Percentiles rank a stretch among this genome's conserved stretches.
These are phyloP conservation scores for Epirrhoe tristata DNA, from an alignment of 2,888 invertebrate species.

Conservation along the genomic window DNA sequence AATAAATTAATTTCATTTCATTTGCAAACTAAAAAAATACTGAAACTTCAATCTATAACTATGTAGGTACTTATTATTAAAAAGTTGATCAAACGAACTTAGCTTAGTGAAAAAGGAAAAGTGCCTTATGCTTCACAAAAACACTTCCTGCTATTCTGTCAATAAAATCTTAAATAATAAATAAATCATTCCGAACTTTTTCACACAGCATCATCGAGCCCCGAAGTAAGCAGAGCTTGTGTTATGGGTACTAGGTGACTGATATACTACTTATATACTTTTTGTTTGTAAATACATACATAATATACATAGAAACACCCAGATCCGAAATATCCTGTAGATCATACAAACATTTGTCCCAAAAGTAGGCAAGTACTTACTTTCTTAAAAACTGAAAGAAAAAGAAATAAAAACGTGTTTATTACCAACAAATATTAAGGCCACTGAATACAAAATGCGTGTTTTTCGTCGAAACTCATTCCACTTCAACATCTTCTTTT, in stretches of 20 bases:
- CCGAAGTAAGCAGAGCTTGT: too few relatives aligned
- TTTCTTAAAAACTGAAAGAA: constrained; percentile 23
- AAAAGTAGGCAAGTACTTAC: constrained; percentile 13
- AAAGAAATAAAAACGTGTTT: constrained; percentile 36
- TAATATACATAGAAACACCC: too few relatives aligned
- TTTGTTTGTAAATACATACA: too few relatives aligned
- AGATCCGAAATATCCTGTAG: too few relatives aligned
- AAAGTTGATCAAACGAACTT: neutral
- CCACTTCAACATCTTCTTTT: constrained; percentile 71
- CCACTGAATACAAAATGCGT: constrained; percentile 61
- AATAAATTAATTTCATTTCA: too few relatives aligned
- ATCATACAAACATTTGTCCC: too few relatives aligned
- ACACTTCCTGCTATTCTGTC: neutral
- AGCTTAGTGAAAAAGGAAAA: neutral
- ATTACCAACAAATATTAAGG: constrained; percentile 47
- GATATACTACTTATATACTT: too few relatives aligned
- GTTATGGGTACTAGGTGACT: too few relatives aligned
- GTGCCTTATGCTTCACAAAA: neutral
- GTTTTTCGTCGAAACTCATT: constrained; percentile 73
- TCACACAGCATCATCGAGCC: too few relatives aligned
- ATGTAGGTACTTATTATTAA: neutral
- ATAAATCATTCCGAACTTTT: too few relatives aligned
- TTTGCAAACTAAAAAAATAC: neutral
- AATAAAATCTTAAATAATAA: too few relatives aligned
- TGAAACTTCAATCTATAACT: neutral